Percentiles rank a stretch among this genome's conserved stretches.
phyloP scores from a whole-genome alignment of 2,113 vertebrate genomes.

The Pagrus major region DNA sequence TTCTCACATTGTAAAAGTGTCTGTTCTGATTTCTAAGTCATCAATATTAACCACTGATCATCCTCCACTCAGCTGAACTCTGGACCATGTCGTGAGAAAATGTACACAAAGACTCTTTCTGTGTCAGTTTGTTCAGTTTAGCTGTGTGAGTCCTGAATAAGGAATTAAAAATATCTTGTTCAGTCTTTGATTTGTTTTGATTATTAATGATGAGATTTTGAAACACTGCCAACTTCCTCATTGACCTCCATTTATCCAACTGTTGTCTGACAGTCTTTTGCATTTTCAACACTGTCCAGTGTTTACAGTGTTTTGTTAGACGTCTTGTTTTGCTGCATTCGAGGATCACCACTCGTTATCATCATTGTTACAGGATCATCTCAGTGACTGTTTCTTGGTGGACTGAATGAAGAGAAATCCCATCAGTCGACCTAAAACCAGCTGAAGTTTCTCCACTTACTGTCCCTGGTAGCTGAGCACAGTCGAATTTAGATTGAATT shows the following conservation, averaged over 20 bases:
- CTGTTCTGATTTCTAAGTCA: neutral
- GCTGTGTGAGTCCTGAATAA: neutral
- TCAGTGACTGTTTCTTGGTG: neutral
- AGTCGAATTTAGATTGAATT: neutral
- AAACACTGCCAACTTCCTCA: neutral
- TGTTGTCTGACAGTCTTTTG: neutral
- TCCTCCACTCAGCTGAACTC: constrained; percentile 20
- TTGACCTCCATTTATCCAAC: neutral
- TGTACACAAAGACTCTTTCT: neutral
- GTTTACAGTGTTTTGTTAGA: neutral
- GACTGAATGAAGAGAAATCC: neutral
- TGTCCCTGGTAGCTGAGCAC: neutral
- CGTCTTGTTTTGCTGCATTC: neutral
- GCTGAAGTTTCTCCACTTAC: neutral
- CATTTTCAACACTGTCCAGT: neutral
- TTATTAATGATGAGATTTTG: neutral
- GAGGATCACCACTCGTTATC: neutral
- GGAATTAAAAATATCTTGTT: neutral
- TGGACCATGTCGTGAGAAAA: constrained; percentile 21
- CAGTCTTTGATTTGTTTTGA: neutral
- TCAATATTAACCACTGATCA: constrained; percentile 10
- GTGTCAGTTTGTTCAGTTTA: neutral
- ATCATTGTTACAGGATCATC: neutral
- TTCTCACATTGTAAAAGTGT: neutral
- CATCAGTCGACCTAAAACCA: neutral